A percentile compares a stretch with the other conserved stretches of the same genome.
Evolutionary conservation across 2,113 vertebrate species (phyloP).

Genomic region (Erinaceus europaeus): DNA sequence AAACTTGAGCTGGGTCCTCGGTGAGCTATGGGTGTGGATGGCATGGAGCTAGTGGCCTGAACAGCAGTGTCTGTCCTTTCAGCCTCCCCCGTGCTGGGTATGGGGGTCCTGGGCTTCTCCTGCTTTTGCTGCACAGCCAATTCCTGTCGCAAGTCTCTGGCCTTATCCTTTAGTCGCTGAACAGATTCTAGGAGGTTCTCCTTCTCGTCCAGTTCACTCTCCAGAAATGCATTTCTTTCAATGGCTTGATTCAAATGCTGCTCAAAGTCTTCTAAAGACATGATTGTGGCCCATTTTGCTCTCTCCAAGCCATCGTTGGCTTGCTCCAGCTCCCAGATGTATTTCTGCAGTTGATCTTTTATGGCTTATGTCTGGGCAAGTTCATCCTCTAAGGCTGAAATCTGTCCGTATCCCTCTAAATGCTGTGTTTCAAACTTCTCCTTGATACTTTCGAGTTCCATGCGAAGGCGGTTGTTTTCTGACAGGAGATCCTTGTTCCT

Average conservation of each 20-base stretch:
- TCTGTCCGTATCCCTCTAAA: constrained; percentile 89
- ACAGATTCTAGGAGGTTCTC: constrained; percentile 96
- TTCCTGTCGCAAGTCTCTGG: constrained; percentile 96
- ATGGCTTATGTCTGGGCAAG: constrained; percentile 91
- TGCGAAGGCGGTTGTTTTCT: no score
- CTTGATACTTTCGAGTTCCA: no score
- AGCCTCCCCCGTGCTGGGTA: constrained; percentile 75
- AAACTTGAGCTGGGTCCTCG: constrained; percentile 72
- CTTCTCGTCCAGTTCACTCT: constrained; percentile 98
- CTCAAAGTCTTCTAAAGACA: constrained; percentile 98
- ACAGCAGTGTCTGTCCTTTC: constrained; percentile 84
- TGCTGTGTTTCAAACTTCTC: constrained; percentile 94
- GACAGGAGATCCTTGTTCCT: no score
- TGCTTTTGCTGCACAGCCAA: constrained; percentile 96
- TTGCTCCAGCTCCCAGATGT: constrained; percentile 96
- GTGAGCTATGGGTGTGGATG: constrained; percentile 82
- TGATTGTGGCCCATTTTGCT: constrained; percentile 97
- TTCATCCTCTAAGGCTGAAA: constrained; percentile 91
- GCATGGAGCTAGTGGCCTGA: constrained; percentile 81
- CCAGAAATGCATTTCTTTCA: constrained; percentile 96
- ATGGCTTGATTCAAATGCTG: constrained; percentile 97
- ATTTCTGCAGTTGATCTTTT: constrained; percentile 95
- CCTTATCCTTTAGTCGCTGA: constrained; percentile 97
- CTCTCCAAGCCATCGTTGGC: constrained; percentile 96
- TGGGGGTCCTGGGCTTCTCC: constrained; percentile 86